phyloP scores from a whole-genome alignment of 2,888 invertebrate species.

The Mimas tiliae region DNA sequence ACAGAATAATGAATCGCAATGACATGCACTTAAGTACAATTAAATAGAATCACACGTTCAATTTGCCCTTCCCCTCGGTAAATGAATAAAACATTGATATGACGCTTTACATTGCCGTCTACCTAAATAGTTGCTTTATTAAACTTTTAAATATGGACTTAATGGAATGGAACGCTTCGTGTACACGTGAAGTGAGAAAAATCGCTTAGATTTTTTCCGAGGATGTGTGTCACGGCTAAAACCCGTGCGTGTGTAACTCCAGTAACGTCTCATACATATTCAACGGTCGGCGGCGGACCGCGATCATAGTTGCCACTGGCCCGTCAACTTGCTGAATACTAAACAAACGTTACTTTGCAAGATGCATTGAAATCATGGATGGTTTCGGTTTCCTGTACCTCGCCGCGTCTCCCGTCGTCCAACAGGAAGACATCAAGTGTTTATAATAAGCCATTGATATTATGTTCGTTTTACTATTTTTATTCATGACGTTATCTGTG shows the following conservation, averaged over 20 bases:
- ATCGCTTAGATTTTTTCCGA: slow-evolving; percentile 52
- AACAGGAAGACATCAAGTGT: slow-evolving; percentile 47
- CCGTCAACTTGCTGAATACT: slow-evolving; percentile 75
- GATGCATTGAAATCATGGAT: slow-evolving; percentile 72
- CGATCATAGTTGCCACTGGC: slow-evolving; percentile 71
- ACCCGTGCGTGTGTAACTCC: slow-evolving; percentile 62
- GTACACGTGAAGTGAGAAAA: slow-evolving; percentile 47
- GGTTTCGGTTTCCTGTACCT: slow-evolving; percentile 66
- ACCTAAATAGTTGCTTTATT: slow-evolving; percentile 40
- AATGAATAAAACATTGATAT: slow-evolving; percentile 49
- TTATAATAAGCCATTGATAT: slow-evolving; percentile 27
- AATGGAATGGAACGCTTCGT: slow-evolving; percentile 41
- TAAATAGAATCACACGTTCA: slow-evolving; percentile 40
- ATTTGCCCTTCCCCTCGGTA: slow-evolving; percentile 42
- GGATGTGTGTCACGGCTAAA: slow-evolving; percentile 78
- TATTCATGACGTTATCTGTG: slow-evolving; percentile 44
- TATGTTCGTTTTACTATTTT: slow-evolving; percentile 38
- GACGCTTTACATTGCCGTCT: slow-evolving; percentile 41
- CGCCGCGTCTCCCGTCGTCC: slow-evolving; percentile 34
- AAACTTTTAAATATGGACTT: slow-evolving; percentile 42
- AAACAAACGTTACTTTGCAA: slow-evolving; percentile 63
- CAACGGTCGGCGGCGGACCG: slow-evolving; percentile 62
- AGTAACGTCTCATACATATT: slow-evolving; percentile 75
- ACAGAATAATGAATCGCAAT: slow-evolving; percentile 38
- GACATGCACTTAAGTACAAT: slow-evolving; percentile 16